These are phyloP conservation scores for Caradrina kadenii DNA, from an alignment of 2,888 invertebrate species.

Conservation along the genomic window DNA sequence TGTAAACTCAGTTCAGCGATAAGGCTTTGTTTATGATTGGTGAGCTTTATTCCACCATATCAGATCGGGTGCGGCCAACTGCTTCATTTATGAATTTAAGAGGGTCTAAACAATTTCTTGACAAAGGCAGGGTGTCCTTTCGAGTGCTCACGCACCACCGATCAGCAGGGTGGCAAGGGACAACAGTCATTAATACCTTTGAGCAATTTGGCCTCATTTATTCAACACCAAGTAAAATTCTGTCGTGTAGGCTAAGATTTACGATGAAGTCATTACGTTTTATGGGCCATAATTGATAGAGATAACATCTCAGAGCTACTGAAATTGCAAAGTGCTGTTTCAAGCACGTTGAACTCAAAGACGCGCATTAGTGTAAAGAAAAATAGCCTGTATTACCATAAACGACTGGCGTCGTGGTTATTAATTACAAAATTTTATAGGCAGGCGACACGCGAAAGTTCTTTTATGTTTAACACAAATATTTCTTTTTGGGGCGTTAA, in stretches of 20 bases:
- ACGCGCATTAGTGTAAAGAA: conserved; percentile 86
- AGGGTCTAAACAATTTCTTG: conserved; percentile 62
- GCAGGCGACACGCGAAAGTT: conserved; percentile 78
- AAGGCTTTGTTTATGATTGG: conserved; percentile 65
- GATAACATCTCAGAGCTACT: conserved; percentile 86
- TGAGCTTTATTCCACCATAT: conserved; percentile 60
- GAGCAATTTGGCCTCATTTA: conserved; percentile 86
- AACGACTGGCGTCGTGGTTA: conserved; percentile 85
- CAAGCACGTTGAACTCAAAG: conserved; percentile 83
- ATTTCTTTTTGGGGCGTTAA: conserved; percentile 71
- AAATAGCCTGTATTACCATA: conserved; percentile 85
- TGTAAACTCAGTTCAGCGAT: conserved; percentile 58
- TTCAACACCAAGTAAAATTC: conserved; percentile 87
- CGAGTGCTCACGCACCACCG: conserved; percentile 55
- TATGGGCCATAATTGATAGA: conserved; percentile 90
- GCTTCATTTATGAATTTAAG: conserved; percentile 64
- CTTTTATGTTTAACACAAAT: conserved; percentile 77
- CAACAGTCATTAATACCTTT: conserved; percentile 80
- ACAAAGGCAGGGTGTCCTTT: conserved; percentile 54
- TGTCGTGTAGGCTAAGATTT: conserved; percentile 89
- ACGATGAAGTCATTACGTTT: conserved; percentile 90
- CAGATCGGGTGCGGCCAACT: conserved; percentile 57
- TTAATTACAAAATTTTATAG: conserved; percentile 87
- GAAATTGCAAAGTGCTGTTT: conserved; percentile 88
- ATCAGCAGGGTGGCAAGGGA: conserved; percentile 63